Evolutionary conservation across 2,113 vertebrate genomes (phyloP), one percentile per base, ranked within the genome.

Genomic region (Podarcis muralis): DNA sequence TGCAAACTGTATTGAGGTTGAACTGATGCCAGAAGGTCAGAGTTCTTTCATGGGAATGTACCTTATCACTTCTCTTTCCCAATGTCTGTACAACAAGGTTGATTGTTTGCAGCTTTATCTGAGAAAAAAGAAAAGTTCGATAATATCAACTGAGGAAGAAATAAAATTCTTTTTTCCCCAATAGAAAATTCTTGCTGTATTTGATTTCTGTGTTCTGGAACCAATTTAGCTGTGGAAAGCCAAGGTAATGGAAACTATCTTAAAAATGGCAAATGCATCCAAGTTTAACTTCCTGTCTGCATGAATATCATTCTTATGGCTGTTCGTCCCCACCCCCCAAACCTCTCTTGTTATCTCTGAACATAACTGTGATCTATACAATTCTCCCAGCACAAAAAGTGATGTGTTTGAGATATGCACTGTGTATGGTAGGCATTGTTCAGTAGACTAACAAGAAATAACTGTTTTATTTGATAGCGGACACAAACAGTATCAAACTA

Each of bases 51-150:
- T 89, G 89, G 22, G 20, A 74, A 37, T 16, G 2, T 89, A 91
- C 84, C 72, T 93, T 93, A 82, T 86, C 0, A 37, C 90, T 92
- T 92, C 65, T 91, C 83, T 91, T 93, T 95, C 81, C 4, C 7
- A 0, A 35, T 74, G n/a, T 37, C 89, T 91, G 2, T 48, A 89
- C 90, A 88, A 30, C 48, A 71, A 72, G 77, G 18, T 90, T 94
- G 88, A 90, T 91, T 92, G 81, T 88, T 92, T 91, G 81, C 62
- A 88, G 81, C 15, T 1, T 0, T 82, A 62, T 71, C 25, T n/a
- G 40, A 77, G 75, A 9, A 18, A 20, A 20, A 11, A 37, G 35
- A 35, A 78, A 3, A 13, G 22, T 66, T 35, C n/a, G 20, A 72
- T 40, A 53, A 7, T 69, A 89, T 84, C 76, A 72, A 80, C 57